Evolutionary conservation across 37 sponge, comb jelly and placozoan species (phyloP).

Genomic region (Hormiphora californensis): DNA sequence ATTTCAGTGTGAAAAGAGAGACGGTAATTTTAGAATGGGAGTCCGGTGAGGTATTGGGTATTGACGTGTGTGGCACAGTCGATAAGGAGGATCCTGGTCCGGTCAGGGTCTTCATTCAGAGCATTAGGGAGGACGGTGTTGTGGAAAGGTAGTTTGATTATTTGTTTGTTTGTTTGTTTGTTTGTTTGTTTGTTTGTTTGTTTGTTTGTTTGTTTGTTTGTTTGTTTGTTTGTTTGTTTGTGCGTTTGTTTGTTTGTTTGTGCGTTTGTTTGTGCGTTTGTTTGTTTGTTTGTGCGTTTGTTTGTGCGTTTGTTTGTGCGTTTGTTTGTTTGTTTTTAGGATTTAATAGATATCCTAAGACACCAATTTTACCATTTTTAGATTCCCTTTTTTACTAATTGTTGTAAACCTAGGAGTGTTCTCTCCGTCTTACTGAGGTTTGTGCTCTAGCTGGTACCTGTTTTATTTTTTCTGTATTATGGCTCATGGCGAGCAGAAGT

Average conservation of each 20-base stretch:
- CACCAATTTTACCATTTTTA: background rate
- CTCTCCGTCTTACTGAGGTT: too few species aligned
- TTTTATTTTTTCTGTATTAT: too few species aligned
- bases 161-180: background rate
- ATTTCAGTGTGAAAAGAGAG: conserved; percentile 4
- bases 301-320: background rate
- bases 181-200: background rate
- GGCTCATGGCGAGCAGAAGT: too few species aligned
- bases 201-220: background rate
- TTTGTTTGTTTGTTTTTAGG: too few species aligned
- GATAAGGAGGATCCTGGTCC: background rate
- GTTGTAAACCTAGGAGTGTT: too few species aligned
- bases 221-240: background rate
- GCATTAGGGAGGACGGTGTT: conserved; percentile 8
- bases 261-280: background rate
- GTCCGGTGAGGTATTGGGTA: background rate
- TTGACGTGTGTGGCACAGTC: conserved; percentile 40
- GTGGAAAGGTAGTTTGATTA: background rate
- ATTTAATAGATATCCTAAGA: background rate
- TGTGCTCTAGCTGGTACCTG: too few species aligned
- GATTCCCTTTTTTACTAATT: too few species aligned
- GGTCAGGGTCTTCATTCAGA: conserved; percentile 14
- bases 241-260: background rate
- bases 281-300: background rate
- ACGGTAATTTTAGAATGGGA: background rate